Conservation (phyloP, 2,797 vertebrate species). For the Micrastur ruficollis region DNA sequence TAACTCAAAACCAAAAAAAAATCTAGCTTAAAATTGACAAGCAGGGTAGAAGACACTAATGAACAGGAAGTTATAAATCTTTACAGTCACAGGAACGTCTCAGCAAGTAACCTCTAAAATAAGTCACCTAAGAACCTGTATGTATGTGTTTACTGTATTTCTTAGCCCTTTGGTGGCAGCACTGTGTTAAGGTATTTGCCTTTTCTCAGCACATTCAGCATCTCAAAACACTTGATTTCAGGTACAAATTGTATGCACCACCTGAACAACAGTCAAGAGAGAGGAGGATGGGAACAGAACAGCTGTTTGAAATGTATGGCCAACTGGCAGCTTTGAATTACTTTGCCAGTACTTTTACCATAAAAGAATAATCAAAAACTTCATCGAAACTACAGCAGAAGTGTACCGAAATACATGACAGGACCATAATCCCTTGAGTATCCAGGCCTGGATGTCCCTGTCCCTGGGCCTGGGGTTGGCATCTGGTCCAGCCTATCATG, state of each 20-base stretch:
- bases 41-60: not conserved
- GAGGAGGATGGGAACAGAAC: not conserved
- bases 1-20: not conserved
- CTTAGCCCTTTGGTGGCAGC: not conserved
- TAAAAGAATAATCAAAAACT: not conserved
- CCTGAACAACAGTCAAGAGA: not conserved
- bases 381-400: not conserved
- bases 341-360: not conserved
- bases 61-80: not conserved
- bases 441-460: not conserved
- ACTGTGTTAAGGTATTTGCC: not conserved
- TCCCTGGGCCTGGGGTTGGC: not conserved
- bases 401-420: not conserved
- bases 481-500: not conserved
- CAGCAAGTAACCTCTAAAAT: not conserved
- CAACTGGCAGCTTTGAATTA: not conserved
- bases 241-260: not conserved
- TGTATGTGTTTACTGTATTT: not conserved
- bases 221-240: not conserved
- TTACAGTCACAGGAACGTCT: not conserved
- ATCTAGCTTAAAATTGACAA: not conserved
- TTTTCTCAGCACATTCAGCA: not conserved
- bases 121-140: not conserved
- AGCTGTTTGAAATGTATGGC: not conserved
- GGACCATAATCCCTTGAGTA: fast-evolving